Conservation (phyloP, 2,888 invertebrate genomes). For the Heliconius cydno region DNA sequence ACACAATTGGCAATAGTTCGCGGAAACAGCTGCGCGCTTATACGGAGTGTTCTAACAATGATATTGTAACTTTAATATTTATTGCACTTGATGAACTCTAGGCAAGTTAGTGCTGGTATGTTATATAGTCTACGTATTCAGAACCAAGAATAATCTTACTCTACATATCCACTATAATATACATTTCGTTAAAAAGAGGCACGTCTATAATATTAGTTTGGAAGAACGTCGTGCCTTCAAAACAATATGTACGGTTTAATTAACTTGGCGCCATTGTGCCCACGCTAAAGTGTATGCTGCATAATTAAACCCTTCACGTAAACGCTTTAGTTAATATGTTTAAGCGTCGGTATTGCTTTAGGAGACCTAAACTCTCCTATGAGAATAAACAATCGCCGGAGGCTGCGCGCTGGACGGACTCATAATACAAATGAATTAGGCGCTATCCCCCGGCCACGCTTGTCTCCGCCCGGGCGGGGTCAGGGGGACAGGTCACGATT, state of each 20-base stretch:
- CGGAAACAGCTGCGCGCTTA: slow-evolving; percentile 69
- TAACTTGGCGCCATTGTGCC: slow-evolving; percentile 75
- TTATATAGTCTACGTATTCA: slow-evolving; percentile 53
- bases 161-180: slow-evolving; percentile 44
- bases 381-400: slow-evolving; percentile 77
- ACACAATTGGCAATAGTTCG: slow-evolving; percentile 78
- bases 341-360: slow-evolving; percentile 79
- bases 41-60: slow-evolving; percentile 75
- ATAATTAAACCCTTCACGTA: slow-evolving; percentile 80
- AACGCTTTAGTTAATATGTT: slow-evolving; percentile 81
- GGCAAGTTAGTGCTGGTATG: slow-evolving; percentile 60
- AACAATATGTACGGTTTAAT: slow-evolving; percentile 79
- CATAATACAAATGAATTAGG: slow-evolving; percentile 79
- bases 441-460: slow-evolving; percentile 54
- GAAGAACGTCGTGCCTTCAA: slow-evolving; percentile 70
- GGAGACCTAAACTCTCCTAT: slow-evolving; percentile 82
- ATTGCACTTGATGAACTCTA: slow-evolving; percentile 78
- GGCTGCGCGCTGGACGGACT: slow-evolving; percentile 66
- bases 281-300: slow-evolving; percentile 74
- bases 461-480: slow-evolving; percentile 38
- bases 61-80: slow-evolving; percentile 82
- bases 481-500: slow-evolving; percentile 68
- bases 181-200: slow-evolving; percentile 66
- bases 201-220: slow-evolving; percentile 70
- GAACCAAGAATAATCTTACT: slow-evolving; percentile 37